These are phyloP conservation scores for Philotrypesis tridentata DNA, from an alignment of 1,140 invertebrate species.

Conservation along the genomic window DNA sequence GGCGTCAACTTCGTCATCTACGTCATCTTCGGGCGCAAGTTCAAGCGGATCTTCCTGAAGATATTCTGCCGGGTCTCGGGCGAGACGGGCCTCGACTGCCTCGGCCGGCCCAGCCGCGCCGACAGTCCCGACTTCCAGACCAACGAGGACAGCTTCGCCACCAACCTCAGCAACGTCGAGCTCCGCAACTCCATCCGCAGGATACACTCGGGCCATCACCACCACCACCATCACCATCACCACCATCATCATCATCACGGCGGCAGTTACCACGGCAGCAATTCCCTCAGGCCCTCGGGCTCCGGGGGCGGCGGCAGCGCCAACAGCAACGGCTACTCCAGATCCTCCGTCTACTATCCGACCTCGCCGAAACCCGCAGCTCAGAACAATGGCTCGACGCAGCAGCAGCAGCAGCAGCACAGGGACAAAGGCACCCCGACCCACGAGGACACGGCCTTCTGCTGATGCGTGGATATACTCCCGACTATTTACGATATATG, in stretches of 20 bases:
- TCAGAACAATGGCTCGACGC: constrained; percentile 49
- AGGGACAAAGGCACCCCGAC: constrained; percentile 49
- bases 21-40: constrained; percentile 97
- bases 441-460: constrained; percentile 50
- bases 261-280: constrained; percentile 55
- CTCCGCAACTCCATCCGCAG: constrained; percentile 77
- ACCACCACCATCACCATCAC: constrained; percentile 7
- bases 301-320: not conserved
- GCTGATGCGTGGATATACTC: constrained; percentile 43
- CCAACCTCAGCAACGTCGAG: constrained; percentile 78
- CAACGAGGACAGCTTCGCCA: constrained; percentile 86
- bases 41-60: constrained; percentile 90
- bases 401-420: not conserved
- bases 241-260: constrained; percentile 73
- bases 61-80: constrained; percentile 84
- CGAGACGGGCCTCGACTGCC: constrained; percentile 64
- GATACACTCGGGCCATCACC: constrained; percentile 32
- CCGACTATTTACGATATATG: not conserved
- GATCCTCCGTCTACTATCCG: constrained; percentile 82
- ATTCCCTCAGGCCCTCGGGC: constrained; percentile 1
- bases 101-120: constrained; percentile 74
- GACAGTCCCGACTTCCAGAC: constrained; percentile 82
- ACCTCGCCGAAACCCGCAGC: constrained; percentile 60
- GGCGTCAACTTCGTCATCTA: constrained; percentile 98
- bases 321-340: constrained; percentile 51